Percentiles rank a stretch among this genome's conserved stretches.
These are phyloP conservation scores for Crotalus viridis DNA, from an alignment of 2,113 vertebrate species.

Conservation along the genomic window DNA sequence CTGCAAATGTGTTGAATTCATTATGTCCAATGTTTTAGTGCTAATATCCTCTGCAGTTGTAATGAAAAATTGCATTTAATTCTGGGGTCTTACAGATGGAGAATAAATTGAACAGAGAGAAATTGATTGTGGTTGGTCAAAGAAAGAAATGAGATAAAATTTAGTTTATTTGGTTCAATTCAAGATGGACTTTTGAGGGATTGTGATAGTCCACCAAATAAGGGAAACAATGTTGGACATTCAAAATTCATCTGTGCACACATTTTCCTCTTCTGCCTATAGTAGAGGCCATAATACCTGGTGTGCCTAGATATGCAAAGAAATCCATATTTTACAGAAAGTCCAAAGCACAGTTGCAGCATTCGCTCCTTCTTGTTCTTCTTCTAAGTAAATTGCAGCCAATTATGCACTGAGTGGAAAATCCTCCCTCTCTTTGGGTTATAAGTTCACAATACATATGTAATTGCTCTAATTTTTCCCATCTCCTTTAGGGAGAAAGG, in stretches of 20 bases:
- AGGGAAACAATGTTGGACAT: background rate
- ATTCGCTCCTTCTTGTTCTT: conserved; percentile 13
- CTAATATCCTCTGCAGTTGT: conserved; percentile 57
- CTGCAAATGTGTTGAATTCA: conserved; percentile 59
- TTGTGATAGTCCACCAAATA: conserved; percentile 12
- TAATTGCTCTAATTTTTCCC: conserved; percentile 68
- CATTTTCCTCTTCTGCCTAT: background rate
- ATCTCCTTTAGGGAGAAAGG: conserved; percentile 59
- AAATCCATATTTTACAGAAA: conserved; percentile 20
- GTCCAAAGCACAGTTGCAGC: background rate
- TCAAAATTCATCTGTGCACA: background rate
- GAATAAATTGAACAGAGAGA: conserved; percentile 58
- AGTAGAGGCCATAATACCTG: background rate
- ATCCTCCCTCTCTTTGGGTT: conserved; percentile 50
- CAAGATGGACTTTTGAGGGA: conserved; percentile 13
- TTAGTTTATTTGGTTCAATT: conserved; percentile 44
- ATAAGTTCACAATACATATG: conserved; percentile 61
- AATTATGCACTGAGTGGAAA: conserved; percentile 39
- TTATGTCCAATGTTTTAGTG: conserved; percentile 65
- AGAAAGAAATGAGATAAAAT: conserved; percentile 7
- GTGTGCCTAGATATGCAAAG: background rate
- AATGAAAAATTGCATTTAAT: conserved; percentile 62
- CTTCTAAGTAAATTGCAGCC: conserved; percentile 39
- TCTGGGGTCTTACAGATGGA: conserved; percentile 60
- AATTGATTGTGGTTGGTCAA: conserved; percentile 44